Evolutionary conservation across 2,888 invertebrate species (phyloP).

Genomic region (Tinea pellionella): DNA sequence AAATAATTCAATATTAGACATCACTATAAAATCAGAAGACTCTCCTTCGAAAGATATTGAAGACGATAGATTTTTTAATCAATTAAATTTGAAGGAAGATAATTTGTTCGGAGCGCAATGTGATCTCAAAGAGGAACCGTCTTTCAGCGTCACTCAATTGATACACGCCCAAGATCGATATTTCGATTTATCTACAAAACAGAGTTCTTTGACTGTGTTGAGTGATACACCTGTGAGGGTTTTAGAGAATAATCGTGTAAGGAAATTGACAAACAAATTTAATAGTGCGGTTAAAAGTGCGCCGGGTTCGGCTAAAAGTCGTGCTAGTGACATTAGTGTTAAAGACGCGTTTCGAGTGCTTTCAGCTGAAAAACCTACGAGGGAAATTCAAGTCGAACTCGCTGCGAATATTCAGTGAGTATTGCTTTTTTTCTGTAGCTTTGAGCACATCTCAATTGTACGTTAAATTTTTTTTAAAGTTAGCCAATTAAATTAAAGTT

Average conservation of each 20-base stretch:
- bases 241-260: slow-evolving; percentile 15
- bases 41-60: slow-evolving; percentile 49
- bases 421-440: neutral
- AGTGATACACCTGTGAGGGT: slow-evolving; percentile 19
- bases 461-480: too few species aligned
- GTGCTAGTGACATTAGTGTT: slow-evolving; percentile 21
- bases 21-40: slow-evolving; percentile 35
- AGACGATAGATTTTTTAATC: slow-evolving; percentile 47
- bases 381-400: slow-evolving; percentile 18
- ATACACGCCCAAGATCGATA: slow-evolving; percentile 61
- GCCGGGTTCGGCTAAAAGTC: slow-evolving; percentile 26
- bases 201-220: slow-evolving; percentile 20
- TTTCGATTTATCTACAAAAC: slow-evolving; percentile 46
- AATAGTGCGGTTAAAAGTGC: slow-evolving; percentile 22
- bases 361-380: slow-evolving; percentile 21
- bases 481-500: too few species aligned
- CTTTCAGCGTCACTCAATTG: slow-evolving; percentile 56
- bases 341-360: slow-evolving; percentile 39
- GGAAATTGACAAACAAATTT: slow-evolving; percentile 11
- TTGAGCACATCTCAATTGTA: too few species aligned
- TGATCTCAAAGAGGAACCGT: slow-evolving; percentile 34
- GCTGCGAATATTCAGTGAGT: slow-evolving; percentile 15
- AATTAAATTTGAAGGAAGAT: slow-evolving; percentile 28
- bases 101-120: slow-evolving; percentile 41
- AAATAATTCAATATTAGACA: slow-evolving; percentile 32